Conservation (phyloP, 2,888 invertebrate genomes). For the Bembecia ichneumoniformis region DNA sequence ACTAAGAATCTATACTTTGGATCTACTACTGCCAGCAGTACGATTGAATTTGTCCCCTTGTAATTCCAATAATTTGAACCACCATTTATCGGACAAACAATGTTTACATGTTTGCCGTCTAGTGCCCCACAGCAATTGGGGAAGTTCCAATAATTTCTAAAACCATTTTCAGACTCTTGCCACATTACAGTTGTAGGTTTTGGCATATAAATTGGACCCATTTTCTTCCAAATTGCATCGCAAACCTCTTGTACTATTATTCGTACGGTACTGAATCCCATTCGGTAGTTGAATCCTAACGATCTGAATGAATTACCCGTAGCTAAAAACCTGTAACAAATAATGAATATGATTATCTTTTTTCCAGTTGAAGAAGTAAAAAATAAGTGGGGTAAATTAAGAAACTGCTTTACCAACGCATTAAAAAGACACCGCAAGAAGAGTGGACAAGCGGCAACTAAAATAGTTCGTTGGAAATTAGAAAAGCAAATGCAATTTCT, state of each 20-base stretch:
- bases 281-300: slow-evolving; percentile 9
- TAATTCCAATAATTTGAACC: slow-evolving; percentile 13
- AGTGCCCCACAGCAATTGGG: slow-evolving; percentile 14
- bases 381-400: slow-evolving; percentile 3
- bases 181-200: slow-evolving; percentile 7
- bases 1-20: slow-evolving; percentile 8
- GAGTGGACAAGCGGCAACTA: background rate
- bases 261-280: slow-evolving; percentile 9
- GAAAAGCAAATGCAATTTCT: background rate
- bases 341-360: background rate
- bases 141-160: slow-evolving; percentile 6
- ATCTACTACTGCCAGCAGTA: slow-evolving; percentile 11
- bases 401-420: slow-evolving; percentile 1
- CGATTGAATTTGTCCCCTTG: slow-evolving; percentile 12
- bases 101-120: slow-evolving; percentile 14
- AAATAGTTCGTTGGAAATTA: background rate
- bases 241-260: slow-evolving; percentile 12
- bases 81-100: slow-evolving; percentile 9
- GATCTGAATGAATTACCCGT: slow-evolving; percentile 5
- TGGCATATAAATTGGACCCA: slow-evolving; percentile 9
- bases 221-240: slow-evolving; percentile 12
- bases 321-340: background rate
- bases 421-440: slow-evolving; percentile 1
- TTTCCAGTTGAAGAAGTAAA: slow-evolving; percentile 1
- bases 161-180: slow-evolving; percentile 5